Conservation (phyloP, 2,113 vertebrate genomes). For the Cynoglossus semilaevis region DNA sequence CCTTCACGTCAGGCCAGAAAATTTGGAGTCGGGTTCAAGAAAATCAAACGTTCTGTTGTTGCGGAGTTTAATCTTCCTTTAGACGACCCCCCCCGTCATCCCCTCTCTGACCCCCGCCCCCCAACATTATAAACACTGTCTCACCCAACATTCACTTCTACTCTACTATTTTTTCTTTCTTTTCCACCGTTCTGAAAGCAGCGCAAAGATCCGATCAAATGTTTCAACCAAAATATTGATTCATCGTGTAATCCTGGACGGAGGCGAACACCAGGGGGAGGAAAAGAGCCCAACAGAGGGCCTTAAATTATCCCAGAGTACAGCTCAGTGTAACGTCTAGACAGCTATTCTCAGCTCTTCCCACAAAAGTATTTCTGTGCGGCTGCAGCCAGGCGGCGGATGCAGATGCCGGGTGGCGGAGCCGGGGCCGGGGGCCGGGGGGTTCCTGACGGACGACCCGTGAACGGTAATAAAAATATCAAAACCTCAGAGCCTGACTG, state of each 20-base stretch:
- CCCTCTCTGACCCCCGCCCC: too few species aligned
- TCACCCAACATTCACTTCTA: too few species aligned
- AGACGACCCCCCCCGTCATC: too few species aligned
- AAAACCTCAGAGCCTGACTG: conserved; percentile 75
- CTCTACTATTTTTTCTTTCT: too few species aligned
- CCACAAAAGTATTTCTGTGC: conserved; percentile 80
- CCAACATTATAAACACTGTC: too few species aligned
- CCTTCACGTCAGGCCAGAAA: conserved; percentile 17
- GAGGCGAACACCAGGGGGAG: conserved; percentile 64
- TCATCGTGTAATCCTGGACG: conserved; percentile 72
- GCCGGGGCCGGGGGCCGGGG: conserved; percentile 32
- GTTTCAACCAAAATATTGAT: conserved; percentile 70
- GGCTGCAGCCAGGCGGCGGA: conserved; percentile 40
- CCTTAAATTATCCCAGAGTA: conserved; percentile 79
- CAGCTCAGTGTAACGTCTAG: conserved; percentile 81
- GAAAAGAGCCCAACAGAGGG: conserved; percentile 70
- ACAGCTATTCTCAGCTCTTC: conserved; percentile 76
- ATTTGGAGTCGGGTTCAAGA: not conserved
- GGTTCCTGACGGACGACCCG: conserved; percentile 70
- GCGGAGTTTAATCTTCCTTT: too few species aligned
- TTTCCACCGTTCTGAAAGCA: too few species aligned
- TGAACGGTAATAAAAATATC: conserved; percentile 81
- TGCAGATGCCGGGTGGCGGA: conserved; percentile 65
- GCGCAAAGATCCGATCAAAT: conserved; percentile 45
- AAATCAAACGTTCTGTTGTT: not conserved